Conservation (phyloP, 2,888 invertebrate genomes). For the Watsonalla binaria region DNA sequence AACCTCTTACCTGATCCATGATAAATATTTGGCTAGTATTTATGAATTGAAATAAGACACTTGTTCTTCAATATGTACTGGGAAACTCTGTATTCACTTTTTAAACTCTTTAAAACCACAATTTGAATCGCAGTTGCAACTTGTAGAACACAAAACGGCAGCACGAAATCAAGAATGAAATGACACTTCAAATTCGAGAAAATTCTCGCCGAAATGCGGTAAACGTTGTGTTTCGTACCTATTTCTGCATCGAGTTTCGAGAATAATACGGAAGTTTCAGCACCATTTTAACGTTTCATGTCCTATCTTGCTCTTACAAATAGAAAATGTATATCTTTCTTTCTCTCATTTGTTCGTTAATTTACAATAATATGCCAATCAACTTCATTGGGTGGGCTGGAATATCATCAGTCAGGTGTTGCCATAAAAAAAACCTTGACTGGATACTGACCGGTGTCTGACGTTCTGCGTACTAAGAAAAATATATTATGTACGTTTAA, state of each 20-base stretch:
- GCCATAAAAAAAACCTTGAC: too few species aligned
- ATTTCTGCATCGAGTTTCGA: not conserved
- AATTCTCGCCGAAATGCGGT: conserved; percentile 48
- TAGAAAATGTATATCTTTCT: too few species aligned
- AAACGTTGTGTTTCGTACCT: conserved; percentile 21
- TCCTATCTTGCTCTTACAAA: too few species aligned
- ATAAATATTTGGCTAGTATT: conserved; percentile 23
- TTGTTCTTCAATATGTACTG: conserved; percentile 9
- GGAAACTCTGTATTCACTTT: not conserved
- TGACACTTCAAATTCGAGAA: conserved; percentile 74
- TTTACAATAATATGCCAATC: too few species aligned
- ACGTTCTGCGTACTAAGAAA: too few species aligned
- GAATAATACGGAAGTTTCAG: not conserved
- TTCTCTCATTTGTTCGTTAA: too few species aligned
- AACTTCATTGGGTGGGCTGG: too few species aligned
- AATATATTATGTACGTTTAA: too few species aligned
- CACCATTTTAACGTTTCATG: not conserved
- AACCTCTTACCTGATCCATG: conserved; percentile 75
- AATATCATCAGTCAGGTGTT: too few species aligned
- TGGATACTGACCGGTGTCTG: too few species aligned
- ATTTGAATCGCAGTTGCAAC: conserved; percentile 10
- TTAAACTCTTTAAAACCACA: conserved; percentile 5
- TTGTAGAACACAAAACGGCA: conserved; percentile 10
- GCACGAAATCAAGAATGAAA: conserved; percentile 28
- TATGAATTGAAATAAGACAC: conserved; percentile 18